Percentiles rank a stretch among this genome's conserved stretches.
These are phyloP conservation scores for Euphonia xanthogaster DNA, from an alignment of 2,797 vertebrate species.

Conservation along the genomic window DNA sequence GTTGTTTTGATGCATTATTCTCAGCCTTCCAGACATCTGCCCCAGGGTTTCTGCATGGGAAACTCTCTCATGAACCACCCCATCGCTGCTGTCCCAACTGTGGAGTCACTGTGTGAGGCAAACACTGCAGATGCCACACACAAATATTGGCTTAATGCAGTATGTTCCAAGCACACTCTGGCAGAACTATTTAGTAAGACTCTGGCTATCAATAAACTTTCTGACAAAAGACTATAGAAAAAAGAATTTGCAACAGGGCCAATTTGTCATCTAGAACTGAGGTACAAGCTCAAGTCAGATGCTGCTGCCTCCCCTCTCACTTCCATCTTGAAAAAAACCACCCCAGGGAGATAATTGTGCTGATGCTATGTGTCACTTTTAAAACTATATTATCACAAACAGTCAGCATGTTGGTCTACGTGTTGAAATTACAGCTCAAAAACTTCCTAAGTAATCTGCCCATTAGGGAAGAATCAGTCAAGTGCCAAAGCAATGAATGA, in stretches of 20 bases:
- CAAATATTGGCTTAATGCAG: neutral
- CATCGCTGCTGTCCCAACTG: neutral
- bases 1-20: neutral
- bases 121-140: neutral
- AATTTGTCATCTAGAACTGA: neutral
- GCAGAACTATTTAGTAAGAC: neutral
- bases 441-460: slow-evolving; percentile 32
- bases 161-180: neutral
- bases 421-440: slow-evolving; percentile 28
- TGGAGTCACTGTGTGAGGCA: neutral
- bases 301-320: neutral
- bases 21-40: neutral
- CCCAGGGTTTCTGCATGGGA: neutral
- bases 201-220: neutral
- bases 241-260: neutral
- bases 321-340: neutral
- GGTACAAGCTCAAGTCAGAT: neutral
- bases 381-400: neutral
- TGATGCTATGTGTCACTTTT: neutral
- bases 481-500: slow-evolving; percentile 37
- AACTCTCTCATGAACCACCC: neutral
- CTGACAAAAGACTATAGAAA: neutral
- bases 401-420: neutral
- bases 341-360: neutral
- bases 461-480: slow-evolving; percentile 61